phyloP scores from a whole-genome alignment of 2,113 vertebrate species.

The Megalops atlanticus region DNA sequence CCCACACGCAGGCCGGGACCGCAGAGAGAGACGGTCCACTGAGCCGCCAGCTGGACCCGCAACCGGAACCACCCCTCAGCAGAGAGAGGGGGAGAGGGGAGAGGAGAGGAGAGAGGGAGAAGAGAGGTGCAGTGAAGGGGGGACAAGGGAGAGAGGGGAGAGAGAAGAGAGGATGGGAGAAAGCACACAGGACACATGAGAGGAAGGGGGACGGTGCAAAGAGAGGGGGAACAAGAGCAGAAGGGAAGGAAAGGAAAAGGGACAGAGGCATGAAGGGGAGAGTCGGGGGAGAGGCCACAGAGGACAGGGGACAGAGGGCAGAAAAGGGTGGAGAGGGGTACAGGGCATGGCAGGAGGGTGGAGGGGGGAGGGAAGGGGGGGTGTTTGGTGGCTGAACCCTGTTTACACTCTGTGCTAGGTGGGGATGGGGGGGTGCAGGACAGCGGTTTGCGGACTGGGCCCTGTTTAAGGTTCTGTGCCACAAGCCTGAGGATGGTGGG shows the following conservation, averaged over 20 bases:
- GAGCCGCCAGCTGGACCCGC: too few species aligned
- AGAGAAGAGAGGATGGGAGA: too few species aligned
- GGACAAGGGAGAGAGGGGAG: too few species aligned
- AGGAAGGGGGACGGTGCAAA: neutral
- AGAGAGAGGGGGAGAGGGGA: too few species aligned
- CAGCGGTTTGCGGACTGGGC: slow-evolving; percentile 9
- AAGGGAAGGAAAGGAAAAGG: neutral
- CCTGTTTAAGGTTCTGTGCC: neutral
- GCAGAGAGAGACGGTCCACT: too few species aligned
- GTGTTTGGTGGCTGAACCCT: too few species aligned
- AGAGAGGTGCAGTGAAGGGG: too few species aligned
- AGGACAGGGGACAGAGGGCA: neutral
- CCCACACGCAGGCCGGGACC: too few species aligned
- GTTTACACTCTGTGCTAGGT: too few species aligned
- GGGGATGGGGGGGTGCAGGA: slow-evolving; percentile 22
- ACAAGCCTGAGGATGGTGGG: slow-evolving; percentile 65
- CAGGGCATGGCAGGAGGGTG: neutral
- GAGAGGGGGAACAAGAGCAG: neutral
- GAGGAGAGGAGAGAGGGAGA: too few species aligned
- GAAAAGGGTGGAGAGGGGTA: slow-evolving; percentile 9
- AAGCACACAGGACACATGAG: too few species aligned
- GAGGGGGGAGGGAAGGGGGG: neutral
- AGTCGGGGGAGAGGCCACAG: neutral
- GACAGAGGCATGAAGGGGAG: neutral
- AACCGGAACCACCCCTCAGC: too few species aligned